phyloP scores from a whole-genome alignment of 1,140 invertebrate genomes.

The Lepidostoma basale region DNA sequence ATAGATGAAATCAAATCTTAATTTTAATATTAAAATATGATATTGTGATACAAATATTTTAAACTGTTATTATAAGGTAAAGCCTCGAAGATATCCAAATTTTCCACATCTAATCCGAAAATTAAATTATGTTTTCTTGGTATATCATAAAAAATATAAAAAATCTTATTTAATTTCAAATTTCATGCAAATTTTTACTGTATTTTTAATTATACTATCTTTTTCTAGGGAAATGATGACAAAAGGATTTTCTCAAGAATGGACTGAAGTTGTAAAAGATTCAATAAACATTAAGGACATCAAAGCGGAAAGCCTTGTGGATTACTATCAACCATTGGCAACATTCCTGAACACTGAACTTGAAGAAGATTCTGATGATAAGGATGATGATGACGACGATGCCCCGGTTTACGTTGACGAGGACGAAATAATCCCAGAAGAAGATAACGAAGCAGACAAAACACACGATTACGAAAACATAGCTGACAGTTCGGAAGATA shows the following conservation, averaged over 20 bases:
- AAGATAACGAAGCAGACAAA: background rate
- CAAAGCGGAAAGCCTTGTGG: constrained; percentile 46
- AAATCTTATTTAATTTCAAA: too few species aligned
- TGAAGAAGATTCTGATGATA: constrained; percentile 1
- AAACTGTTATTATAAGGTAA: too few species aligned
- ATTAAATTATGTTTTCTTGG: too few species aligned
- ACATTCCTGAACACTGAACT: constrained; percentile 51
- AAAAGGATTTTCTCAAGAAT: constrained; percentile 46
- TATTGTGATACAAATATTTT: too few species aligned
- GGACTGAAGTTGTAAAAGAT: constrained; percentile 46
- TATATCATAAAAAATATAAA: too few species aligned
- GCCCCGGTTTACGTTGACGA: constrained; percentile 12
- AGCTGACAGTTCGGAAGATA: constrained; percentile 25
- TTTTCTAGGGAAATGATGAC: constrained; percentile 47
- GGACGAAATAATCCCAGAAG: constrained; percentile 22
- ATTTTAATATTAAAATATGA: too few species aligned
- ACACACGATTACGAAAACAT: constrained; percentile 17
- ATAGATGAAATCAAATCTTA: too few species aligned
- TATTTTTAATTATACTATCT: too few species aligned
- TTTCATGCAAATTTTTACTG: too few species aligned
- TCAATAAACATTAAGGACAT: constrained; percentile 49
- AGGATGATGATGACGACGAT: constrained; percentile 18
- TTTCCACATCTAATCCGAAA: too few species aligned
- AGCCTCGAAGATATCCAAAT: too few species aligned
- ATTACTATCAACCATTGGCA: constrained; percentile 52